A percentile compares a stretch with the other conserved stretches of the same genome.
Conservation (phyloP, 2,888 invertebrate species). For the Agrypnus murinus region DNA sequence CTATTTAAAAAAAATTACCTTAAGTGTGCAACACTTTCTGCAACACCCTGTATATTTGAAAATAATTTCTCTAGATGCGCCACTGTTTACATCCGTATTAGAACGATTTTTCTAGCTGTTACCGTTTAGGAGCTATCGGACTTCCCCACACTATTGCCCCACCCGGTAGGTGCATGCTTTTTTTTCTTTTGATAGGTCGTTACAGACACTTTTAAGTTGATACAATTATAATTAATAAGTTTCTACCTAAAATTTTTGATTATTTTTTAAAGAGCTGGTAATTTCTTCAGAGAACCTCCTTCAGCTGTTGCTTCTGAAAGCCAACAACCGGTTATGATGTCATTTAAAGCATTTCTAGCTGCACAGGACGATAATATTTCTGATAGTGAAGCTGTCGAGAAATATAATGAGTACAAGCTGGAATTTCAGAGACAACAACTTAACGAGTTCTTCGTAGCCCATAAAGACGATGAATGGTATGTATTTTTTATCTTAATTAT, state of each 20-base stretch:
- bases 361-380: constrained; percentile 98
- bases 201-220: constrained; percentile 1
- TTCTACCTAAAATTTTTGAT: constrained; percentile 33
- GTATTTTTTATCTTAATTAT: constrained; percentile 64
- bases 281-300: constrained; percentile 74
- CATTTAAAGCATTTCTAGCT: constrained; percentile 96
- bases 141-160: too few relatives aligned
- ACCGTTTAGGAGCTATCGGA: too few relatives aligned
- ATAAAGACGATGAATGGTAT: constrained; percentile 99
- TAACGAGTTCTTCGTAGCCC: constrained; percentile 98
- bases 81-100: too few relatives aligned
- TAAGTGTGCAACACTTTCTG: too few relatives aligned
- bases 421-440: constrained; percentile 97
- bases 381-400: constrained; percentile 95
- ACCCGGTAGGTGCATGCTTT: too few relatives aligned
- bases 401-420: constrained; percentile 98
- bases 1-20: too few relatives aligned
- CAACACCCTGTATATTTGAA: too few relatives aligned
- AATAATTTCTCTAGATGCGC: too few relatives aligned
- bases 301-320: constrained; percentile 66
- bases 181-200: neutral
- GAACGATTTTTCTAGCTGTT: too few relatives aligned
- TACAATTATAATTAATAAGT: too few relatives aligned
- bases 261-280: constrained; percentile 65
- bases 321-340: constrained; percentile 96